A percentile compares a stretch with the other conserved stretches of the same genome.
Evolutionary conservation across 2,888 invertebrate genomes (phyloP).

Genomic region (Chromoteleia sp.): DNA sequence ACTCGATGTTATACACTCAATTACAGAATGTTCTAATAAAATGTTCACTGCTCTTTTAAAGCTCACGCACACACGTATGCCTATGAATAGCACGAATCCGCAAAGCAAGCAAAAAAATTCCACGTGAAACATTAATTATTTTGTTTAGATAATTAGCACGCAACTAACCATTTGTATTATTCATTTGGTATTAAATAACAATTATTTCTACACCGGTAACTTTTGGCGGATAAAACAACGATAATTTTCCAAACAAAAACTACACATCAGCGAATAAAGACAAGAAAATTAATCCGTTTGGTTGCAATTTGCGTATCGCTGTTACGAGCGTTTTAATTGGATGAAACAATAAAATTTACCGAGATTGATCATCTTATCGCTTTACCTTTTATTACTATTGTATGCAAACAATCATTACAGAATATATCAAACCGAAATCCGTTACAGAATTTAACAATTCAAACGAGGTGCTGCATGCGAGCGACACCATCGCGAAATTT

Average conservation of each 20-base stretch:
- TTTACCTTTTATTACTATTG: too few relatives aligned
- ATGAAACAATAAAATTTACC: too few relatives aligned
- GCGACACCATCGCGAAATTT: neutral
- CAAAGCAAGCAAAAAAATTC: neutral
- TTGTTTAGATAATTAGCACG: neutral
- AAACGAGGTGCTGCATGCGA: neutral
- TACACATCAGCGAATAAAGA: too few relatives aligned
- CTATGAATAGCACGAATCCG: neutral
- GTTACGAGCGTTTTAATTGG: too few relatives aligned
- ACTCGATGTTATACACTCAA: constrained; percentile 9
- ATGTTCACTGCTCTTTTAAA: constrained; percentile 11
- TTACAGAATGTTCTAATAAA: constrained; percentile 11
- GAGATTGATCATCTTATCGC: too few relatives aligned
- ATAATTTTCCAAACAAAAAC: too few relatives aligned
- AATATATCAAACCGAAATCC: too few relatives aligned
- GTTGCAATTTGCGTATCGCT: too few relatives aligned
- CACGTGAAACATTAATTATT: neutral
- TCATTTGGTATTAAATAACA: neutral
- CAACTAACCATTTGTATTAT: neutral
- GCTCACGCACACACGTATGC: neutral
- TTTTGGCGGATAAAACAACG: too few relatives aligned
- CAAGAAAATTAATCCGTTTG: too few relatives aligned
- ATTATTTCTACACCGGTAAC: neutral
- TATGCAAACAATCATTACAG: too few relatives aligned
- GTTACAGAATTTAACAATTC: neutral